Percentiles rank a stretch among this genome's conserved stretches.
Evolutionary conservation across 1,140 invertebrate genomes (phyloP).

Genomic region (Reticulitermes speratus): DNA sequence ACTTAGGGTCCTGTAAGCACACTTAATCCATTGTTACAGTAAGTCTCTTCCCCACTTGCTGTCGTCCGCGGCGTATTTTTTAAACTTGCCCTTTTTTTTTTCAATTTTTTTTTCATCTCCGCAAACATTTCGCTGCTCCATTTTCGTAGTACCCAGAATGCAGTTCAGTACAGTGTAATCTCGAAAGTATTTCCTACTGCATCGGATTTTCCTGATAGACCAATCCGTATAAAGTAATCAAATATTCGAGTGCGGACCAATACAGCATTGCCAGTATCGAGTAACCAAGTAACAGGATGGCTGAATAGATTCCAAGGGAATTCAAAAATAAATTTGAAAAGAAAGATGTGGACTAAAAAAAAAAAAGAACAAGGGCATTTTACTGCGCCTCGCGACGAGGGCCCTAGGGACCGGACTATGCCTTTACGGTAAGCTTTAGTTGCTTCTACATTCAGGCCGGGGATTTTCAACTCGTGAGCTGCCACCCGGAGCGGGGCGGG

Average conservation of each 20-base stretch:
- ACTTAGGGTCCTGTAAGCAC: not conserved
- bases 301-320: not conserved
- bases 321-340: not conserved
- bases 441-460: too few relatives aligned
- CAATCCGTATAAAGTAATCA: conserved; percentile 1
- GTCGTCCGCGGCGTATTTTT: not conserved
- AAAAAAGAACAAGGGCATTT: not conserved
- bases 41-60: not conserved
- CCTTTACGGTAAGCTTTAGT: too few relatives aligned
- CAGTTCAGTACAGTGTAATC: not conserved
- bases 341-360: not conserved
- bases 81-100: not conserved
- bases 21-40: not conserved
- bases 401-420: not conserved
- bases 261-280: not conserved
- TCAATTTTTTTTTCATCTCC: not conserved
- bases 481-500: too few relatives aligned
- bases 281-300: not conserved
- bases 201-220: not conserved
- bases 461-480: too few relatives aligned
- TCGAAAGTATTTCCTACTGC: not conserved
- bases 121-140: not conserved
- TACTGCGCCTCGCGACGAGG: not conserved
- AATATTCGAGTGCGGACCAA: not conserved
- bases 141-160: not conserved